phyloP scores from a whole-genome alignment of 2,797 vertebrate species.

The Dromococcyx pavoninus region DNA sequence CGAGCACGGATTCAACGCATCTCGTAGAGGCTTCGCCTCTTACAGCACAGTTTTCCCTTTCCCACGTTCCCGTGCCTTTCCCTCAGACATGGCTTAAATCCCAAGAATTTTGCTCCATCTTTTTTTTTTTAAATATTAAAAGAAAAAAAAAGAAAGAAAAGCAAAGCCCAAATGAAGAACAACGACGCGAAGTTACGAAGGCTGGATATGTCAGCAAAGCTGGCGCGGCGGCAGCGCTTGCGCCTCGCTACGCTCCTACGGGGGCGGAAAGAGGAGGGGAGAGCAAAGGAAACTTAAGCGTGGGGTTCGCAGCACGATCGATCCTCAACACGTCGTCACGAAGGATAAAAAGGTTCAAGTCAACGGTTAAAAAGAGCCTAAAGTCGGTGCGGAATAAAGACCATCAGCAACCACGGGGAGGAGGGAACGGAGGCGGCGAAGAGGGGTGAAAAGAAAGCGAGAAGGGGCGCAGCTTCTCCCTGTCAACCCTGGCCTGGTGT shows the following conservation, averaged over 20 bases:
- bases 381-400: conserved; percentile 16
- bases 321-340: conserved; percentile 76
- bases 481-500: conserved; percentile 31
- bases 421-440: conserved; percentile 28
- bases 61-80: conserved; percentile 66
- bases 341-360: conserved; percentile 61
- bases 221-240: conserved; percentile 59
- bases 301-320: background rate
- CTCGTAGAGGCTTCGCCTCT: background rate
- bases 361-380: conserved; percentile 76
- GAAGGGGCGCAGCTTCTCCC: conserved; percentile 37
- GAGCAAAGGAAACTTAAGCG: conserved; percentile 42
- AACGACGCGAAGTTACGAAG: conserved; percentile 31
- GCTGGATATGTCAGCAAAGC: conserved; percentile 69
- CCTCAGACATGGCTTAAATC: conserved; percentile 63
- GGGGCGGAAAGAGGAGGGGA: background rate
- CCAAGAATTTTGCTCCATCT: conserved; percentile 56
- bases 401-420: conserved; percentile 35
- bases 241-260: conserved; percentile 46
- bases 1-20: background rate
- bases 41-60: background rate
- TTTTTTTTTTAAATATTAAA: conserved; percentile 55
- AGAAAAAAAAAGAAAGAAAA: background rate
- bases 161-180: conserved; percentile 1
- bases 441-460: background rate